Conservation (phyloP, 2,797 vertebrate genomes). For the Hyperoplus lanceolatus region DNA sequence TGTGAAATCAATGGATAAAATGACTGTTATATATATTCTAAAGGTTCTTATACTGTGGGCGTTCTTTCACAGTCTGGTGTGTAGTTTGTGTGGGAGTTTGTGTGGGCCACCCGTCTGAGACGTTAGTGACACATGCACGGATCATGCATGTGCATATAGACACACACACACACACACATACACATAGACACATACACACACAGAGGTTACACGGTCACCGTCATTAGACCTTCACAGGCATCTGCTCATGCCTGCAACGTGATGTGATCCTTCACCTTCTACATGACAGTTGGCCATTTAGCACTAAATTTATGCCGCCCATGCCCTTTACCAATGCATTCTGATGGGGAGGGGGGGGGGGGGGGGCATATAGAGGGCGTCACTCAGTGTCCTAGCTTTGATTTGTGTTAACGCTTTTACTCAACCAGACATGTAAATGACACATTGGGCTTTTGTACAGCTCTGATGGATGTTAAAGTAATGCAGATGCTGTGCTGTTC, state of each 20-base stretch:
- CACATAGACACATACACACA: constrained; percentile 29
- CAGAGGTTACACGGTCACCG: constrained; percentile 79
- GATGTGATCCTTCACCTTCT: constrained; percentile 84
- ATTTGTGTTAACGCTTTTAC: constrained; percentile 81
- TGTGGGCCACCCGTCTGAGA: constrained; percentile 55
- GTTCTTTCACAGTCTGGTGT: constrained; percentile 43
- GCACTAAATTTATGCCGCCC: constrained; percentile 82
- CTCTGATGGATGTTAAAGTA: constrained; percentile 60
- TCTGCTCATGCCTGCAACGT: constrained; percentile 77
- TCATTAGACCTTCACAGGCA: constrained; percentile 84
- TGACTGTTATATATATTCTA: background rate
- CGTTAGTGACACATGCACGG: constrained; percentile 21
- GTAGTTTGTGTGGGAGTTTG: constrained; percentile 48
- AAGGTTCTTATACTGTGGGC: constrained; percentile 38
- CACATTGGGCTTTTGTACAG: constrained; percentile 65
- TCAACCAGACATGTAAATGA: constrained; percentile 74
- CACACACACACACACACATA: constrained; percentile 17
- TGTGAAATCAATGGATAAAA: constrained; percentile 15
- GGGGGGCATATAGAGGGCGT: constrained; percentile 62
- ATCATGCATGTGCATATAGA: constrained; percentile 51
- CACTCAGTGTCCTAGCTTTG: constrained; percentile 74
- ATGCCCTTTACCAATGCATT: constrained; percentile 83
- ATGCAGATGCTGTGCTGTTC: constrained; percentile 51
- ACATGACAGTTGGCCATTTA: constrained; percentile 84
- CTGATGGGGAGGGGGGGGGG: constrained; percentile 5